Base-by-base conservation (phyloP, 2,797 vertebrate species). In the Halcyon leucocephala region DNA sequence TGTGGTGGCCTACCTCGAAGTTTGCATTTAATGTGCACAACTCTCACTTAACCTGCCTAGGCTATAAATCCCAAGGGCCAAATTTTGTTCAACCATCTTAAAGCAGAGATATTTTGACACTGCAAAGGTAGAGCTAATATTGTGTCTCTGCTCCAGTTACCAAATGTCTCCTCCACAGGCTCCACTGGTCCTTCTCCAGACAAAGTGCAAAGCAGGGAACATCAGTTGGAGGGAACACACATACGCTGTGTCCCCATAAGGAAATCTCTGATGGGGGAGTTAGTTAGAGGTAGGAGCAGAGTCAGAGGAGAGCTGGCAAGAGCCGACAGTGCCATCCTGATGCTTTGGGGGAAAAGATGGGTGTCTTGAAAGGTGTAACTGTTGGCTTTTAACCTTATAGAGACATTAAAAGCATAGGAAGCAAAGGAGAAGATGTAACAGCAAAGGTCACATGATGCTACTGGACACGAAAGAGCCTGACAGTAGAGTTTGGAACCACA, bases 11-110 rank as follows among this genome's bases (percentile, higher is more conserved):
- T 92, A 83, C 86, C 95, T 94, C 84, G 87, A 96, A 95, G 61
- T 62, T 84, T 89, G 39, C 76, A 83, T 93, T 94, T 92, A 89
- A 92, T 65, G 71, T 83, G 67, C 76, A 65, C 72, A 61, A 61
- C 58, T 86, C 61, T 92, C 82, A 88, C 79, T 93, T 92, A 93
- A 92, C 91, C 86, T 92, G 55, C 67, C 37, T 48, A 69, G 74
- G 79, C 69, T 88, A 26, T 42, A 85, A 95, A 81, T 89, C 95
- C 84, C 95, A 82, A 82, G 67, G 88, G 93, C 24, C 73, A 57
- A 61, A 77, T 95, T 86, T 48, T 82, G 70, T 61, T 72, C 94
- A 82, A 6, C 64, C 39, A 35, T 70, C 48, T 52, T 70, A 73
- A 85, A 90, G 5, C 31, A 66, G 55, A 71, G 57, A 76, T 70